Conservation (phyloP, 1,140 invertebrate genomes). For the Magallana gigas region DNA sequence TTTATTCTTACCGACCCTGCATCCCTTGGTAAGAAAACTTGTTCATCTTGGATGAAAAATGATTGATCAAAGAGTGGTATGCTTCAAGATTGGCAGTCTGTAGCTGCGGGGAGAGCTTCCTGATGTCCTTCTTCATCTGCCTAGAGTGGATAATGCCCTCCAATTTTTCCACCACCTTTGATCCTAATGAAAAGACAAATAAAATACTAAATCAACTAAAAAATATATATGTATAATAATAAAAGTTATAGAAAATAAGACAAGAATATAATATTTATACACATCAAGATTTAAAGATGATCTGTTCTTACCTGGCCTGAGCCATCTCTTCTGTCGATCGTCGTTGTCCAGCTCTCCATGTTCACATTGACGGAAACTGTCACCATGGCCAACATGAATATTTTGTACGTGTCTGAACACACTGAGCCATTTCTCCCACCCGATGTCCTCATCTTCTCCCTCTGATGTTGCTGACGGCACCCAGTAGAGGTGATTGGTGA, state of each 20-base stretch:
- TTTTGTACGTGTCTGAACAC: conserved; percentile 51
- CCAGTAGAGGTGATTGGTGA: conserved; percentile 59
- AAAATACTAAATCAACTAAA: background rate
- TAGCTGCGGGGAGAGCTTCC: conserved; percentile 47
- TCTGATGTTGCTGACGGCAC: conserved; percentile 45
- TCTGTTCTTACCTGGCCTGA: conserved; percentile 45
- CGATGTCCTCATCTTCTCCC: conserved; percentile 40
- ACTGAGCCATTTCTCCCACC: conserved; percentile 50
- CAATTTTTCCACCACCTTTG: conserved; percentile 39
- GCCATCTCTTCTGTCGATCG: conserved; percentile 56
- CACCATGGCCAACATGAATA: conserved; percentile 47
- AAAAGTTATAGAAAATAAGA: background rate
- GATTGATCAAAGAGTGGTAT: conserved; percentile 56
- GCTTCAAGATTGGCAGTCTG: conserved; percentile 58
- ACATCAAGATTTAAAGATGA: too few species aligned
- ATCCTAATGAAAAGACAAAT: conserved; percentile 40
- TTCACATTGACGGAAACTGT: conserved; percentile 26
- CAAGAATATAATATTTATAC: too few species aligned
- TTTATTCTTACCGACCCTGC: conserved; percentile 47
- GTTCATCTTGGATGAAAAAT: conserved; percentile 63
- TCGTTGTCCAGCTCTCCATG: conserved; percentile 29
- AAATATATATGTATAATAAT: background rate
- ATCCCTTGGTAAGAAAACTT: conserved; percentile 55
- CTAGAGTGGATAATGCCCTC: conserved; percentile 23
- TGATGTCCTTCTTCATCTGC: conserved; percentile 47